A percentile compares a stretch with the other conserved stretches of the same genome.
Evolutionary conservation across 23 tunicate species (phyloP).

Genomic region (Botrylloides violaceus): DNA sequence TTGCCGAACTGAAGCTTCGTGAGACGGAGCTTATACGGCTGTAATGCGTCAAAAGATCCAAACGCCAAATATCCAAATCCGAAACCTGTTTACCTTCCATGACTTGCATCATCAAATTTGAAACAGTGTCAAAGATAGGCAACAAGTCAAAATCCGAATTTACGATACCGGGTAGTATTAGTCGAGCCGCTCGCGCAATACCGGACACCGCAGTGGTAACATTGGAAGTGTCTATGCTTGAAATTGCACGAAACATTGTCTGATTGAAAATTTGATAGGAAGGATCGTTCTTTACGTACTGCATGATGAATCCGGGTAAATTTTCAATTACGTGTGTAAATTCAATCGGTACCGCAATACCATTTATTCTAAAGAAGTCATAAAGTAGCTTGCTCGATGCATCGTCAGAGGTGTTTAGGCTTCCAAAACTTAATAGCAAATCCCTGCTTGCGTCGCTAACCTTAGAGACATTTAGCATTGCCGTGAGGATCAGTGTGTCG

Average conservation of each 20-base stretch:
- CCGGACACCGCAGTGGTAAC: not conserved
- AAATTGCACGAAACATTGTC: not conserved
- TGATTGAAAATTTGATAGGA: not conserved
- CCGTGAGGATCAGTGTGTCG: constrained; percentile 8
- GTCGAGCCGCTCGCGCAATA: not conserved
- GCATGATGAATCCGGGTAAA: constrained; percentile 11
- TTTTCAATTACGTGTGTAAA: constrained; percentile 1
- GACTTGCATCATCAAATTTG: not conserved
- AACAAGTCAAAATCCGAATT: not conserved
- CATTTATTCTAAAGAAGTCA: not conserved
- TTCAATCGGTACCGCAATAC: not conserved
- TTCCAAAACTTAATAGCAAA: not conserved
- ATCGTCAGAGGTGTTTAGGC: not conserved
- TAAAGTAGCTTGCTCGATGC: not conserved
- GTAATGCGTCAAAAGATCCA: not conserved
- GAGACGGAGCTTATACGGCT: not conserved
- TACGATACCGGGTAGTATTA: not conserved
- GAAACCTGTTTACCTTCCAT: not conserved
- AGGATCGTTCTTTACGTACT: not conserved
- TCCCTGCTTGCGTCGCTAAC: not conserved
- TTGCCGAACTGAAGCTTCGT: constrained; percentile 3
- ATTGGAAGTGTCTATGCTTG: not conserved
- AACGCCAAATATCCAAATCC: not conserved
- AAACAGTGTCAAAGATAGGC: not conserved
- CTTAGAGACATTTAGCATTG: constrained; percentile 4